These are phyloP conservation scores for Jordanella pulchra DNA, from an alignment of 2,797 vertebrate genomes.

Conservation along the genomic window DNA sequence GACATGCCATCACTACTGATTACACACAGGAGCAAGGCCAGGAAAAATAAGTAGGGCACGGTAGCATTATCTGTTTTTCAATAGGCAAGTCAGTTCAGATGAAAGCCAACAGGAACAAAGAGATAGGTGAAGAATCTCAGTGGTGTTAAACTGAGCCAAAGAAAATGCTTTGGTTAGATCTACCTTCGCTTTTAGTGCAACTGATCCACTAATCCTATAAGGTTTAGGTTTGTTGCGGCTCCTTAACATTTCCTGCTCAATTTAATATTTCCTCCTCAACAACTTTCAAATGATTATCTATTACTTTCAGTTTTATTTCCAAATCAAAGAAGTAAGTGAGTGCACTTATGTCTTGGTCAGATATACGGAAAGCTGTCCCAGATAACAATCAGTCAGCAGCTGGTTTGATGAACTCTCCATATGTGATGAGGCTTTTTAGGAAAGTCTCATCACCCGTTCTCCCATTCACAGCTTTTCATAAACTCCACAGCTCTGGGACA, in stretches of 20 bases:
- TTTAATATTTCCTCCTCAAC: constrained; percentile 15
- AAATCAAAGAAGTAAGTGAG: constrained; percentile 7
- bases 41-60: constrained; percentile 68
- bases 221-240: neutral
- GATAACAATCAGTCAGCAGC: constrained; percentile 67
- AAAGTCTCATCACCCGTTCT: constrained; percentile 55
- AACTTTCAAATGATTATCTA: constrained; percentile 5
- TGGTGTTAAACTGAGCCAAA: constrained; percentile 51
- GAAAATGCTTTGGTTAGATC: neutral
- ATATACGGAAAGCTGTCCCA: constrained; percentile 54
- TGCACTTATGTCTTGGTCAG: constrained; percentile 48
- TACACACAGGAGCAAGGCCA: constrained; percentile 62
- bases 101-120: constrained; percentile 54
- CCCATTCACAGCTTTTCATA: constrained; percentile 63
- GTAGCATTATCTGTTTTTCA: constrained; percentile 68
- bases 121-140: constrained; percentile 57
- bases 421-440: constrained; percentile 68
- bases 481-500: constrained; percentile 49
- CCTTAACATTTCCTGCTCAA: constrained; percentile 15
- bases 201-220: neutral
- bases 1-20: constrained; percentile 77
- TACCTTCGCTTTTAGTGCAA: neutral
- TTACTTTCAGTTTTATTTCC: constrained; percentile 18
- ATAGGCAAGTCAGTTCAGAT: constrained; percentile 56
- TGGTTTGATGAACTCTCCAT: constrained; percentile 69